Evolutionary conservation across 2,113 vertebrate genomes (phyloP).

Genomic region (Turnix velox): DNA sequence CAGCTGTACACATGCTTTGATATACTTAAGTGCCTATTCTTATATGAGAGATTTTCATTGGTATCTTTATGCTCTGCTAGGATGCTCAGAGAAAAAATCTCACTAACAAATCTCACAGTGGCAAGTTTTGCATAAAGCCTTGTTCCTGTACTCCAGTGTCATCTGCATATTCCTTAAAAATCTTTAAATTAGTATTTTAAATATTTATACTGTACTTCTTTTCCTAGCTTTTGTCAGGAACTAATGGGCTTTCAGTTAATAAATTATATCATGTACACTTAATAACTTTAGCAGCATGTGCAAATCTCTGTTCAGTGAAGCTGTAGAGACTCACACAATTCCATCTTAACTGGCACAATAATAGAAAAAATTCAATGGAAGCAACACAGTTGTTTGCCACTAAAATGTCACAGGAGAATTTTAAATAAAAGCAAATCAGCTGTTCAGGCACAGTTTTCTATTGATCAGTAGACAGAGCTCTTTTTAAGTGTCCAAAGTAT

Average conservation of each 20-base stretch:
- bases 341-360: not conserved
- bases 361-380: not conserved
- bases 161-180: not conserved
- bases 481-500: not conserved
- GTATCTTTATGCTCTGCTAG: not conserved
- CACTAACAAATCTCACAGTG: not conserved
- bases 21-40: not conserved
- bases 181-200: not conserved
- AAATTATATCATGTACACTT: not conserved
- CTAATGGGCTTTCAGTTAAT: not conserved
- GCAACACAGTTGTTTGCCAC: not conserved
- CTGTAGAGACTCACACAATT: not conserved
- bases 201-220: not conserved
- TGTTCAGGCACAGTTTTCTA: not conserved
- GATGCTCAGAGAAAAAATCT: not conserved
- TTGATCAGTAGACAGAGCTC: not conserved
- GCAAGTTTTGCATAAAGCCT: not conserved
- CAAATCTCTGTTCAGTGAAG: not conserved
- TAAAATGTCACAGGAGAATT: not conserved
- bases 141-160: not conserved
- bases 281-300: not conserved
- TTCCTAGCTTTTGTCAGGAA: not conserved
- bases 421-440: not conserved
- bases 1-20: not conserved
- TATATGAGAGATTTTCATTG: not conserved